Percentiles rank a stretch among this genome's conserved stretches.
Conservation (phyloP, 2,797 vertebrate species). For the Anabacerthia variegaticeps region DNA sequence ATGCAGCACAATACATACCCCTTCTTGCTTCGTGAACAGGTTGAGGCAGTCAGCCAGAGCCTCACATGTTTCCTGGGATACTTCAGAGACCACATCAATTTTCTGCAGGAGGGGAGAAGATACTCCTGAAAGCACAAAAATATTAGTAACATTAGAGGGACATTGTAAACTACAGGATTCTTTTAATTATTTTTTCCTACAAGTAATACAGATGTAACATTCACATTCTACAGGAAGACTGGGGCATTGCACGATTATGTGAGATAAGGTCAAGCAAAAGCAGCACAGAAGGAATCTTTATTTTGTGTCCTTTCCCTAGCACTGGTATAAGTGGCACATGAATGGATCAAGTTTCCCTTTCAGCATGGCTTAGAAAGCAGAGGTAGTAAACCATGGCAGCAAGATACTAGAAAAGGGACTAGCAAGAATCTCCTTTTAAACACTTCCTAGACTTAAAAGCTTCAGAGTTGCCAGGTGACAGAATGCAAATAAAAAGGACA, state of each 20-base stretch:
- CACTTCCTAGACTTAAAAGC: neutral
- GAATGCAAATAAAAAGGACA: neutral
- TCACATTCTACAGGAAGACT: neutral
- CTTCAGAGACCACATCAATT: conserved; percentile 84
- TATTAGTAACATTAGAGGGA: neutral
- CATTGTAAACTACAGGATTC: neutral
- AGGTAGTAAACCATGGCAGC: neutral
- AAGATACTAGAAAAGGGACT: neutral
- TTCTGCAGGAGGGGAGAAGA: conserved; percentile 83
- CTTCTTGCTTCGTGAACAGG: conserved; percentile 86
- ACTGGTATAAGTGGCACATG: neutral
- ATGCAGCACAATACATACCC: conserved; percentile 77
- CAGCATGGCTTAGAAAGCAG: neutral
- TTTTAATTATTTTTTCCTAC: neutral
- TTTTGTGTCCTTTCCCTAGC: neutral
- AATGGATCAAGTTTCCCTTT: neutral
- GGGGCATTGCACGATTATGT: neutral
- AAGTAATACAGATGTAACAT: neutral
- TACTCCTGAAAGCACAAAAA: conserved; percentile 72
- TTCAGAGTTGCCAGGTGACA: neutral
- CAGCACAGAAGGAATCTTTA: neutral
- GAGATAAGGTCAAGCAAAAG: neutral
- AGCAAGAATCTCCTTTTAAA: neutral
- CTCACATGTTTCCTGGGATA: conserved; percentile 84
- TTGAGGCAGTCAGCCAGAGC: conserved; percentile 84